phyloP scores from a whole-genome alignment of 2,113 vertebrate genomes.

The Tonatia bakeri region DNA sequence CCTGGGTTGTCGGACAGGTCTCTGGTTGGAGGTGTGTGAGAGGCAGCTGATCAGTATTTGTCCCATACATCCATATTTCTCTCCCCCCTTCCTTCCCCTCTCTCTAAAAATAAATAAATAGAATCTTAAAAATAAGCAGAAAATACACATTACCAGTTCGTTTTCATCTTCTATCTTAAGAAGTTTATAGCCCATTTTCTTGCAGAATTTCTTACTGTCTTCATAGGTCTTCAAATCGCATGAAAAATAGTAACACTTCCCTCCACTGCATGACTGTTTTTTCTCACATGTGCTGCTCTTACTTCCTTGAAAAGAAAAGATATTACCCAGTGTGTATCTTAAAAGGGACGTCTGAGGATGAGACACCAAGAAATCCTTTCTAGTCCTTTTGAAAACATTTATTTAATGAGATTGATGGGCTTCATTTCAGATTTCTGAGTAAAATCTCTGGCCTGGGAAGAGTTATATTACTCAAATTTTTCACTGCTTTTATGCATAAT shows the following conservation, averaged over 20 bases:
- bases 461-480: neutral
- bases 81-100: too few relatives aligned
- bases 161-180: neutral
- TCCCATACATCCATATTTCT: too few relatives aligned
- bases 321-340: neutral
- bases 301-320: constrained; percentile 17
- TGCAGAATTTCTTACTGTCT: neutral
- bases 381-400: neutral
- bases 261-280: neutral
- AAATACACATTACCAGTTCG: neutral
- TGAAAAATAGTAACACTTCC: constrained; percentile 23
- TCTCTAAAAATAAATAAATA: too few relatives aligned
- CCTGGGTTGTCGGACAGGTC: too few relatives aligned
- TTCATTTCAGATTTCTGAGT: neutral
- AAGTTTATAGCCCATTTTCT: neutral
- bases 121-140: too few relatives aligned
- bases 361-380: neutral
- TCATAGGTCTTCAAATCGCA: neutral
- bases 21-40: neutral
- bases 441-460: neutral
- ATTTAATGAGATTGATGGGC: neutral
- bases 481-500: neutral
- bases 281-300: neutral
- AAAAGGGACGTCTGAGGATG: too few relatives aligned
- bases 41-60: too few relatives aligned